Conservation (phyloP, 2,797 vertebrate genomes). For the Muscicapa striata region DNA sequence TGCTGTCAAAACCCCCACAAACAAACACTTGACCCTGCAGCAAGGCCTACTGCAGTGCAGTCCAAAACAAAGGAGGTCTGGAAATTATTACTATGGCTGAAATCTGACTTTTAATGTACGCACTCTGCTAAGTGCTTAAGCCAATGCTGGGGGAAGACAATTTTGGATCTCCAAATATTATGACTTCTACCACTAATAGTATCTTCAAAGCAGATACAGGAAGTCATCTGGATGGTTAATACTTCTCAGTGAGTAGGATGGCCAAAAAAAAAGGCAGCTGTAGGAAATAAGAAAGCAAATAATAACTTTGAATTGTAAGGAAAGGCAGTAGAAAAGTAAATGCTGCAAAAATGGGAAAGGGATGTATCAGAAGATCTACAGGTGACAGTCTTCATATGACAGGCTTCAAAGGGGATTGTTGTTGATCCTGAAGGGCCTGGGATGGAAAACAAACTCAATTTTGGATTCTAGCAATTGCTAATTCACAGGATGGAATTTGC, state of each 20-base stretch:
- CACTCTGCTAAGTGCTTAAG: neutral
- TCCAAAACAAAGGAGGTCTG: neutral
- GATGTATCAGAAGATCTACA: neutral
- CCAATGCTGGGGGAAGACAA: neutral
- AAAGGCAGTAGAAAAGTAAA: neutral
- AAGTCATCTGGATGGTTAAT: neutral
- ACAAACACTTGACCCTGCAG: neutral
- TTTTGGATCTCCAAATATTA: neutral
- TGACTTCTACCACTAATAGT: neutral
- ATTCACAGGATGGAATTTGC: neutral
- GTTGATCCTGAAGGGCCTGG: neutral
- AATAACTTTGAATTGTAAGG: neutral
- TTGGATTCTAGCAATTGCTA: neutral
- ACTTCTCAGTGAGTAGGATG: neutral
- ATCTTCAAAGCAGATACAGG: neutral
- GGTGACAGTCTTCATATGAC: neutral
- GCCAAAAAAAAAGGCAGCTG: neutral
- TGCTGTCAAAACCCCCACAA: neutral
- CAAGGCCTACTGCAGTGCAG: neutral
- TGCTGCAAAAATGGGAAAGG: neutral
- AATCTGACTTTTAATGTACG: neutral
- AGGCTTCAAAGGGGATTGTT: neutral
- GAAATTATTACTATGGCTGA: neutral
- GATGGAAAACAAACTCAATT: neutral
- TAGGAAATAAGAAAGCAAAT: neutral